Evolutionary conservation across 2,797 vertebrate species (phyloP), one percentile per base, ranked within the genome.

Genomic region (Phataginus tetradactyla): DNA sequence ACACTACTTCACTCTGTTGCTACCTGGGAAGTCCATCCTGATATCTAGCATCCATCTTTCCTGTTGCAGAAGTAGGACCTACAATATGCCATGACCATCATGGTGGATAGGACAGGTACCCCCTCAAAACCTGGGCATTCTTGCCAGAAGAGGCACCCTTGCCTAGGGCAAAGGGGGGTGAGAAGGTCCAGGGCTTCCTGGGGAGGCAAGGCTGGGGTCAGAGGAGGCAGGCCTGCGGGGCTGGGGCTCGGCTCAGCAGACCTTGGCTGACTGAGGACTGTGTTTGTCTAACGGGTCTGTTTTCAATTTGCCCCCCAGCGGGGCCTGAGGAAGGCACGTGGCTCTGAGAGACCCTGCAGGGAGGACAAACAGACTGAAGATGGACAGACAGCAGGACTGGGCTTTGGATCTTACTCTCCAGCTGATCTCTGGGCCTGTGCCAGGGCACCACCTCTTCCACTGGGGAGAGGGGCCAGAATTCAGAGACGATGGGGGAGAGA

Each of bases 291-390:
- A 69, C 0, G 45, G n/a, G 79, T 93, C 97, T 98, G 97, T 96
- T 98, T 97, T 80, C 84, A 97, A 87, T 98, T 94, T 96, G 95
- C 80, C 88, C 90, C 81, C 61, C 59, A 93, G 64, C 92, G 81
- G 93, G 97, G 49, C 63, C 90, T 21, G 86, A 85, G 71, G 71
- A 96, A 84, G 92, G 80, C 97, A 64, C 97, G 97, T 97, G 97
- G 90, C 97, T 95, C 88, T 37, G 32, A 84, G 92, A 42, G 92
- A 91, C 92, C 97, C 96, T 69, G 77, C 94, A 78, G 97, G 34
- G 96, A 97, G 66, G 89, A 96, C 94, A 94, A 97, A 97, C 96
- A 98, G 84, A 66, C 34, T 34, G 81, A 91, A 94, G 91, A 64
- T 42, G 66, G 94, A 90, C 77, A 61, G 77, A 94, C 90, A 66